Percentiles rank a stretch among this genome's conserved stretches.
Conservation (phyloP, 2,888 invertebrate genomes). For the Ametastegia equiseti region DNA sequence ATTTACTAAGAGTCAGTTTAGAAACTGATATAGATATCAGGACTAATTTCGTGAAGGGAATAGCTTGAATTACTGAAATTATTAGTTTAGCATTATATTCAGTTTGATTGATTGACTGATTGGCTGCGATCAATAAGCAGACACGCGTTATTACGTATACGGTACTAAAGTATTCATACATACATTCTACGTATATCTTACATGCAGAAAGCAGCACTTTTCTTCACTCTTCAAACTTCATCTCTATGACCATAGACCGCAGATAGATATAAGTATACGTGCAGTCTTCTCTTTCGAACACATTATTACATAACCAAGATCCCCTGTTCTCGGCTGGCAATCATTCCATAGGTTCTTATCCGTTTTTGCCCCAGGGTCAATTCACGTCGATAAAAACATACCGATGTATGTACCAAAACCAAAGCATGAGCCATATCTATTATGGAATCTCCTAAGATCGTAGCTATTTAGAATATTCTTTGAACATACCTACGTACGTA, state of each 20-base stretch:
- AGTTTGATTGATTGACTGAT: constrained; percentile 13
- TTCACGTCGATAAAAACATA: too few species aligned
- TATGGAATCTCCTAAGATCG: background rate
- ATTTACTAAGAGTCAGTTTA: constrained; percentile 6
- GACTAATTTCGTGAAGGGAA: background rate
- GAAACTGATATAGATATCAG: constrained; percentile 23
- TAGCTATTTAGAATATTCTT: background rate
- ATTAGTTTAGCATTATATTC: constrained; percentile 25
- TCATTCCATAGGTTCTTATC: background rate
- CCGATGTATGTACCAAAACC: too few species aligned
- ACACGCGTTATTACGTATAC: background rate
- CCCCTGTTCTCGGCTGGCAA: background rate
- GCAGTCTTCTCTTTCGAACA: background rate
- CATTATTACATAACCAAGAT: background rate
- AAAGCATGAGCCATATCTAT: too few species aligned
- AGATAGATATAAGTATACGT: too few species aligned
- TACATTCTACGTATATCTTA: background rate
- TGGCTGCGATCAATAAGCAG: constrained; percentile 10
- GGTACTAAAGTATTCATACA: background rate
- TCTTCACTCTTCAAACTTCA: background rate
- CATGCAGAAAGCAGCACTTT: background rate
- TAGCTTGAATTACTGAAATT: constrained; percentile 18
- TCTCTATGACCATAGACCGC: background rate
- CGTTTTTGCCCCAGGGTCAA: background rate
- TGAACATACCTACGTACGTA: too few species aligned